Conservation (phyloP, 2,797 vertebrate species). For the Enteromius thamalakanensis region DNA sequence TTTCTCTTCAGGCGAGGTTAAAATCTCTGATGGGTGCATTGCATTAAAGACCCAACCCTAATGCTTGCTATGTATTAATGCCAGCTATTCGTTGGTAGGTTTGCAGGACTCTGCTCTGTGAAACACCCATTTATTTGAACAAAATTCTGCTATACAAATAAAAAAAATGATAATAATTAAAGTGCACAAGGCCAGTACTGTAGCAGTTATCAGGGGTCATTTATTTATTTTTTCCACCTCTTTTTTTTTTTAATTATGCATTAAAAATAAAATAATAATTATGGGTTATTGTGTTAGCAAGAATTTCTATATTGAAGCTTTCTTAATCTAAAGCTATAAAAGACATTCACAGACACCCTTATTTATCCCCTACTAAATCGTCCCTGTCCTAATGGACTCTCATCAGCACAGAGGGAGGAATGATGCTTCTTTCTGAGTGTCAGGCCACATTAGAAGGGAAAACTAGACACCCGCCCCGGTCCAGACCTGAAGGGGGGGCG, state of each 20-base stretch:
- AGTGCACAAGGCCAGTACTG: not conserved
- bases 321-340: constrained; percentile 7
- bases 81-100: not conserved
- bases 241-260: not conserved
- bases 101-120: not conserved
- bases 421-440: constrained; percentile 32
- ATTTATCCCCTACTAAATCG: constrained; percentile 11
- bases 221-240: not conserved
- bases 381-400: constrained; percentile 21
- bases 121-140: not conserved
- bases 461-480: constrained; percentile 41
- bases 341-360: not conserved
- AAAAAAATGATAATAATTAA: not conserved
- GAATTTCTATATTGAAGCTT: not conserved
- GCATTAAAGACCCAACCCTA: no score
- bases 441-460: constrained; percentile 29
- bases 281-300: not conserved
- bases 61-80: not conserved
- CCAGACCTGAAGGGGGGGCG: constrained; percentile 16
- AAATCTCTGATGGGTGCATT: no score
- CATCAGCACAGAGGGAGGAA: constrained; percentile 14
- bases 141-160: not conserved
- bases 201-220: not conserved
- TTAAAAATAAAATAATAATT: not conserved
- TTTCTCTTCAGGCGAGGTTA: no score